A percentile compares a stretch with the other conserved stretches of the same genome.
These are phyloP conservation scores for Melanotaenia parkinsoni DNA, from an alignment of 2,797 vertebrate species.

Conservation along the genomic window DNA sequence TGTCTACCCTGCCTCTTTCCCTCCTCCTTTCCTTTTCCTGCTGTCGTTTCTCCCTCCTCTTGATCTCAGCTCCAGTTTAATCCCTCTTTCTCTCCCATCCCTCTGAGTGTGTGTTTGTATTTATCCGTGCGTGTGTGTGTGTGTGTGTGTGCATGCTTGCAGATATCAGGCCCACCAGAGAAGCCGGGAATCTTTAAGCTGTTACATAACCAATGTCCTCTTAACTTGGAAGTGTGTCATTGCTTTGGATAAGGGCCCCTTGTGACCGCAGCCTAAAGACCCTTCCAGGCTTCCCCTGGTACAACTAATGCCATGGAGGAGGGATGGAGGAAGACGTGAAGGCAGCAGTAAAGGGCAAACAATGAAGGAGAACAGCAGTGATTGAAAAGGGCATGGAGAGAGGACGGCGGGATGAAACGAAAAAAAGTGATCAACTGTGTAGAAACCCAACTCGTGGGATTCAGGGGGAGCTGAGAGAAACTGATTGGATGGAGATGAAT, in stretches of 20 bases:
- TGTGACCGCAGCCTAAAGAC: constrained; percentile 46
- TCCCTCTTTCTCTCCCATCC: constrained; percentile 16
- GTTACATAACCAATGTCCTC: constrained; percentile 74
- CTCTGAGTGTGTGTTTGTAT: constrained; percentile 20
- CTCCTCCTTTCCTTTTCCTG: constrained; percentile 3
- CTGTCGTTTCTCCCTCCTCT: constrained; percentile 7
- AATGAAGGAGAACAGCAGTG: constrained; percentile 8
- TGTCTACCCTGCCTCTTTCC: background rate
- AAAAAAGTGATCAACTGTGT: constrained; percentile 1
- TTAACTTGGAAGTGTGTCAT: constrained; percentile 77
- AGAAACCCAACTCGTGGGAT: constrained; percentile 27
- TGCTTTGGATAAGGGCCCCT: constrained; percentile 62
- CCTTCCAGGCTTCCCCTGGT: constrained; percentile 51
- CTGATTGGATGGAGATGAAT: constrained; percentile 5
- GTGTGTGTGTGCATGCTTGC: constrained; percentile 16
- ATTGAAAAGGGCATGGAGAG: constrained; percentile 20
- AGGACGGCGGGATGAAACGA: constrained; percentile 10
- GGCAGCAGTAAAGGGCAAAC: constrained; percentile 22
- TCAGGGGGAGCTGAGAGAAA: constrained; percentile 17
- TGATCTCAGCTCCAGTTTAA: constrained; percentile 48
- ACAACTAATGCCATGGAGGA: constrained; percentile 46
- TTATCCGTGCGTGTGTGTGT: constrained; percentile 9
- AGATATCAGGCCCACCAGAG: constrained; percentile 60
- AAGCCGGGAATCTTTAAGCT: constrained; percentile 61
- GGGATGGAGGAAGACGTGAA: constrained; percentile 15